Base-by-base conservation (phyloP, 2,797 vertebrate genomes). In the Coreius guichenoti region DNA sequence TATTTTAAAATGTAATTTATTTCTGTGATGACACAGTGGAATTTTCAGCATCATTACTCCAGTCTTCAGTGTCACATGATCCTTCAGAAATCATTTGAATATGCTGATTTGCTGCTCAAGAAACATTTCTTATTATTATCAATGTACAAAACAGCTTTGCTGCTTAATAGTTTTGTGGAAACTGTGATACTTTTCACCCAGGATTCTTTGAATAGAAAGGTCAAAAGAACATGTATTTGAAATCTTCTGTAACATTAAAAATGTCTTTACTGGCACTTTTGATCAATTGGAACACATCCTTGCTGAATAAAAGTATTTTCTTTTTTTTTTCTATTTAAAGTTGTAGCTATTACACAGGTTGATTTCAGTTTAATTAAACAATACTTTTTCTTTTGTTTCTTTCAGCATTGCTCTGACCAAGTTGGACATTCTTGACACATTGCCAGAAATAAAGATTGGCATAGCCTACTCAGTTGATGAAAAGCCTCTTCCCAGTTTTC, bases 341-440 rank as follows among this genome's bases (percentile, higher is more conserved):
- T 58, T 77, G 33, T 39, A 77, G 23, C 33, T 9, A 2, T 58
- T 54, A 7, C 13, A 39, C 21, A 39, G 13, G 51, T 76, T 58
- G 51, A 56, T 1, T 75, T 26, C 16, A 43, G 21, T 65, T 58
- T 79, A 80, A 45, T 47, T 49, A 23, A 51, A 54, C 19, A 26
- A 29, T 9, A 4, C 16, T 51, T 51, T 73, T 36, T 3, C 33
- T 23, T 75, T 8, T 72, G 13, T 29, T 36, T 79, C 63, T 56
- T 23, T 39, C 87, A 97, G 96, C 21, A 95, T 97, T 31, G 96
- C 95, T 2, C 86, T 96, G 91, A 97, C 95, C 0, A 96, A 97
- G 84, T 88, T 96, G 84, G 96, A 97, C 86, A 96, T 97, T 89
- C 92, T 96, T 90, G 96, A 96, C 88, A 93, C 93, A 0, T 87